Percentiles rank a stretch among this genome's conserved stretches.
These are phyloP conservation scores for Corythaixoides concolor DNA, from an alignment of 2,113 vertebrate species.

Conservation along the genomic window DNA sequence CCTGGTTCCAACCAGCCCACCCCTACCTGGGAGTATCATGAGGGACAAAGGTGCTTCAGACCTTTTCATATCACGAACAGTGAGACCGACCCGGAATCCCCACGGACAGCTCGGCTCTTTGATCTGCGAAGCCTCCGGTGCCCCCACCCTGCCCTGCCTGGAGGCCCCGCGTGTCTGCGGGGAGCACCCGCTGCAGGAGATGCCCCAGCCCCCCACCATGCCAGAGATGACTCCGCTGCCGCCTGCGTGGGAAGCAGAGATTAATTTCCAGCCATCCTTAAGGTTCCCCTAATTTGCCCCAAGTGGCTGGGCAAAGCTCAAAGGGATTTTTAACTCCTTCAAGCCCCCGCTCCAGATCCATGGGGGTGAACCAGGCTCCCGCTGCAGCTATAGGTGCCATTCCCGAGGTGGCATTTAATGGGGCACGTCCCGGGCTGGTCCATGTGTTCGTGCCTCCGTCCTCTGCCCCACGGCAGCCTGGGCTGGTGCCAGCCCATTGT, in stretches of 20 bases:
- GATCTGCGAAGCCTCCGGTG: fast-evolving
- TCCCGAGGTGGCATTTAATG: background rate
- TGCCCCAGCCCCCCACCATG: fast-evolving
- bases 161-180: fast-evolving
- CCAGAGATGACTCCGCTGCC: background rate
- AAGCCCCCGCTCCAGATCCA: fast-evolving
- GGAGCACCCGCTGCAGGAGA: background rate
- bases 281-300: background rate
- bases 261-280: background rate
- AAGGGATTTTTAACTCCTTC: background rate
- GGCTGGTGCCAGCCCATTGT: background rate
- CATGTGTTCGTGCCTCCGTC: background rate
- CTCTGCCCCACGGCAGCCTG: background rate
- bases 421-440: background rate
- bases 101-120: fast-evolving
- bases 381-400: fast-evolving
- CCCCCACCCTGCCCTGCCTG: background rate
- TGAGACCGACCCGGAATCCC: background rate
- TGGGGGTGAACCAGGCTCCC: background rate
- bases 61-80: background rate
- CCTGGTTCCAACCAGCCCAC: background rate
- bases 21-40: background rate
- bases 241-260: background rate
- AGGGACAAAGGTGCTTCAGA: background rate
- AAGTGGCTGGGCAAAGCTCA: background rate